Base-by-base conservation (phyloP, 1,140 invertebrate species). In the Drosophila chauvacae region DNA sequence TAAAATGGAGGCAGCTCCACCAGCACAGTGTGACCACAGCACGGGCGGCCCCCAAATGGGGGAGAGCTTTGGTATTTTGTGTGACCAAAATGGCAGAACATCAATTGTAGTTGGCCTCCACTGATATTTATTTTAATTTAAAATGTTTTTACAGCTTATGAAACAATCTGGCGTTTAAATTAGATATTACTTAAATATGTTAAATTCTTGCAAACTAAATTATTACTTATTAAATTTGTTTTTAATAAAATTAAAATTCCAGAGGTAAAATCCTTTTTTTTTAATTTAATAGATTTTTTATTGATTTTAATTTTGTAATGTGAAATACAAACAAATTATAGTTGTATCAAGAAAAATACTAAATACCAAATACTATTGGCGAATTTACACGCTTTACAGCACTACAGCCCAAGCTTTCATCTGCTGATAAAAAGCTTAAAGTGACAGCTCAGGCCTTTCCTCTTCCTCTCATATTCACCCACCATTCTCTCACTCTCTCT, bases 1-100 rank as follows among this genome's bases (percentile, higher is more conserved):
- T 90, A 90, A 88, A 90, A 60, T 88, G 63, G 88, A 90, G 69
- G 69, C 50, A 75, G 47, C 69, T 61, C 57, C 57, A 39, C 58
- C 63, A 51, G 14, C 14, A 30, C 28, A 83, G 80, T 88, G 83
- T 83, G 81, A 16, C 77, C 81, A 80, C 60, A 13, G 7, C 37
- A 1, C 2, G 11, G 4, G 0, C 16, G 47, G 11, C 3, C 13
- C 14, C 53, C 16, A 83, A 79, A 60, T 26, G 53, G 9, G 18
- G 56, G 14, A 48, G 14, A 37, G 44, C 23, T 45, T 42, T 41
- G 4, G 33, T 55, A 23, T 33, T 18, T 13, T 16, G 62, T 28
- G 30, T 35, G 66, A 44, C 65, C 65, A n/a, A n/a, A n/a, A n/a
- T n/a, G n/a, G n/a, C n/a, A n/a, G n/a, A n/a, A n/a, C n/a, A 47